Base-by-base conservation (phyloP, 2,888 invertebrate genomes). In the Punctoribates punctum region DNA sequence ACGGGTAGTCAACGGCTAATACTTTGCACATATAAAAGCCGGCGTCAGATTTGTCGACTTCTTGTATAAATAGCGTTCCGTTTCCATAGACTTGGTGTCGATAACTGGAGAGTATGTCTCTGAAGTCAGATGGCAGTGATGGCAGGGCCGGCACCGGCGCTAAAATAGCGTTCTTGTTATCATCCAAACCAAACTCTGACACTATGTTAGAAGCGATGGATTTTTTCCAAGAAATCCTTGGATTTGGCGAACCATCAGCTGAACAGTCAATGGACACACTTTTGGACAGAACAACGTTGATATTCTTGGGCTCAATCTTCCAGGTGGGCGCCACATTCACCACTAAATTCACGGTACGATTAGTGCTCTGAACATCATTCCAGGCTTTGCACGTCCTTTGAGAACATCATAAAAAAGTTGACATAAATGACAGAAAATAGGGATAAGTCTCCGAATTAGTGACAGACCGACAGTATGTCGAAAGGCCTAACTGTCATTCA, bases 311-410 rank as follows among this genome's bases (percentile, higher is more conserved):
- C 62, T 80, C 80, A 29, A 77, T 57, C n/a, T 27, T 77, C 77
- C 77, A 78, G 17, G 73, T 76, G 17, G 75, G 74, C 80, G 80
- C 79, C 83, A 84, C 84, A 78, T 83, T 82, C 1, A 84, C 84
- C 42, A 82, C 81, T 1, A 84, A 80, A 4, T 79, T 78, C 4
- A 83, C 82, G 0, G 84, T 83, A 77, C 78, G 76, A 67, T 77
- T 80, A 25, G 77, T 78, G 15, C 74, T 67, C 11, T 77, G 77
- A 42, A 78, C 79, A 1, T 73, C 74, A 77, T 80, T 84, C 74
- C 81, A 81, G 17, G 84, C 84, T 20, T 82, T 81, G 75, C 85
- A 85, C 0, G 84, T 84, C 79, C 76, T 75, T 38, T 17, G 15
- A 54, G 23, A 42, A 42, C 11, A 42, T 42, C 57, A 57, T 13